Evolutionary conservation across 2,888 invertebrate species (phyloP), one percentile per base, ranked within the genome.

Genomic region (Papilio elwesi): DNA sequence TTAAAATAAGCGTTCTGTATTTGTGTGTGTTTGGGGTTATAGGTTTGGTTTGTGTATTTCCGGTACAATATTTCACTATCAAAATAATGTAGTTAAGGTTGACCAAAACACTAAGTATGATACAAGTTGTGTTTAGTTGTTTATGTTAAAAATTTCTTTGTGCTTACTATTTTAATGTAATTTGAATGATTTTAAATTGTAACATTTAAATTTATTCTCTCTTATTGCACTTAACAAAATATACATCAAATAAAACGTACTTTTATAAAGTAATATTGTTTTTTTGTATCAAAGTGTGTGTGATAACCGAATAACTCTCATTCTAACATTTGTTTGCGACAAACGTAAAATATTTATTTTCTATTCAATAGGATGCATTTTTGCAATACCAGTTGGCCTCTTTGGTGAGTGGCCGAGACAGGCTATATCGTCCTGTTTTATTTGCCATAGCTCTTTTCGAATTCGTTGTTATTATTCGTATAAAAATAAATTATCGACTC

Each of bases 371-470:
- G 93, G 93, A 93, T 88, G 88, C 92, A 79, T 93, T 87, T 91
- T 92, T 92, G 89, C 91, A 92, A 91, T 90, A 90, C 91, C 92
- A 92, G 92, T 86, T 92, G 90, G 91, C 92, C 92, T 90, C 91
- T 76, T 86, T 92, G 93, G 93, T 93, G 93, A 93, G 93, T 93
- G 91, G 89, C 90, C 84, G 85, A 86, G 82, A 67, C 81, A 76
- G 76, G 77, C 79, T 80, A 74, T 70, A 73, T 70, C 69, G 71
- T 63, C 68, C 76, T 80, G 77, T 80, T 83, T 84, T 82, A 78
- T 81, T 87, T 85, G 83, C 83, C 81, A 69, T 86, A 86, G 84
- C 79, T 75, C 76, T 76, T 83, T 83, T 82, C 78, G 75, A 79
- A 67, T 76, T 71, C 68, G 78, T 66, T 80, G 69, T 75, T 78